Evolutionary conservation across 2,888 invertebrate species (phyloP).

Genomic region (Nomada fucata): DNA sequence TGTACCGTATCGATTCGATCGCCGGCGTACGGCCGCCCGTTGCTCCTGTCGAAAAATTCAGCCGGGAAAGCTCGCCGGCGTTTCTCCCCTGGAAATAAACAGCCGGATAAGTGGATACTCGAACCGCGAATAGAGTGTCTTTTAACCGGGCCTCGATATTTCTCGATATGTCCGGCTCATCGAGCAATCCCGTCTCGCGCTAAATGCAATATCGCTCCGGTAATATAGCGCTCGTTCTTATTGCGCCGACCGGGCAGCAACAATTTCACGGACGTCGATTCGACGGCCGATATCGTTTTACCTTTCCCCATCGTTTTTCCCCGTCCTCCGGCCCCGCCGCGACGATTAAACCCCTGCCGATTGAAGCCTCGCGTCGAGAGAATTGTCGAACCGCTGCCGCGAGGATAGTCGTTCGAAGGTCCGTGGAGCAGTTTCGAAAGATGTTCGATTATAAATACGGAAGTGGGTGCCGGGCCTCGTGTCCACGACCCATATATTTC

Average conservation of each 20-base stretch:
- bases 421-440: background rate
- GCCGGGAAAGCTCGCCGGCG: conserved; percentile 7
- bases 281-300: conserved; percentile 19
- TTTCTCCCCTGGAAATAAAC: conserved; percentile 38
- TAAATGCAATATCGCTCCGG: conserved; percentile 55
- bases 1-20: conserved; percentile 6
- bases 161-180: conserved; percentile 61
- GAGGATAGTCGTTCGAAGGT: background rate
- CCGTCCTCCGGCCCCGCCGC: too few relatives aligned
- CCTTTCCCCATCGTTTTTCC: background rate
- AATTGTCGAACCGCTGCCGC: background rate
- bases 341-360: conserved; percentile 5
- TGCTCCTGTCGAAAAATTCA: conserved; percentile 1
- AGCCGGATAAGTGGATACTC: conserved; percentile 46
- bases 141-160: conserved; percentile 50
- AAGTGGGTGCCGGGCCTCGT: background rate
- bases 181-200: conserved; percentile 56
- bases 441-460: conserved; percentile 6
- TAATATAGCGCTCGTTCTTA: conserved; percentile 54
- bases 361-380: background rate
- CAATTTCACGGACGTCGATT: conserved; percentile 47
- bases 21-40: background rate
- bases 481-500: conserved; percentile 3
- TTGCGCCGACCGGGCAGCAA: conserved; percentile 31
- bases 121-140: conserved; percentile 44